These are phyloP conservation scores for Boloria euphrosyne DNA, from an alignment of 2,888 invertebrate genomes.

Conservation along the genomic window DNA sequence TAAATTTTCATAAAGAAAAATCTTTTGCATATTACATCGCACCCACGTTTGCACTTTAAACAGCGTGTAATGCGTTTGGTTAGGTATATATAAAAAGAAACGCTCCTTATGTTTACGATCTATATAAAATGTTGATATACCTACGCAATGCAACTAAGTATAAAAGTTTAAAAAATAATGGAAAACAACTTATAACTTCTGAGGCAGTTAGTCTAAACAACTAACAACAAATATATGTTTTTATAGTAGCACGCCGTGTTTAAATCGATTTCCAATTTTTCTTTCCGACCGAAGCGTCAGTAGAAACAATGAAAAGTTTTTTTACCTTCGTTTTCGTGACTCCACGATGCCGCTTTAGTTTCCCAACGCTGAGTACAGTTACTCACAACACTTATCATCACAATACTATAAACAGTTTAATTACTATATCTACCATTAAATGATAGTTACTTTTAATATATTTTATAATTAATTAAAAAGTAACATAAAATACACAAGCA, in stretches of 20 bases:
- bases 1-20: too few species aligned
- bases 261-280: conserved; percentile 59
- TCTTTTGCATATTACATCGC: too few species aligned
- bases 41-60: too few species aligned
- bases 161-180: conserved; percentile 7
- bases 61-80: too few species aligned
- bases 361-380: conserved; percentile 79
- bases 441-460: conserved; percentile 52
- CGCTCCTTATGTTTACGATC: conserved; percentile 4
- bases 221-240: conserved; percentile 7
- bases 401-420: conserved; percentile 70
- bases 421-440: conserved; percentile 72
- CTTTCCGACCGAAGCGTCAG: conserved; percentile 55
- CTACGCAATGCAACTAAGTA: not conserved
- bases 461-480: conserved; percentile 52
- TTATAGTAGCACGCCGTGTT: conserved; percentile 25
- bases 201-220: not conserved
- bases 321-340: conserved; percentile 83
- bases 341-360: conserved; percentile 83
- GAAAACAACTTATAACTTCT: not conserved
- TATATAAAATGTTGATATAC: conserved; percentile 13
- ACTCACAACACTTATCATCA: conserved; percentile 82
- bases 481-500: conserved; percentile 74
- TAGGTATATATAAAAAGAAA: conserved; percentile 3
- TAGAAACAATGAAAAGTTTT: conserved; percentile 72